These are phyloP conservation scores for Datnioides undecimradiatus DNA, from an alignment of 2,113 vertebrate genomes.

Conservation along the genomic window DNA sequence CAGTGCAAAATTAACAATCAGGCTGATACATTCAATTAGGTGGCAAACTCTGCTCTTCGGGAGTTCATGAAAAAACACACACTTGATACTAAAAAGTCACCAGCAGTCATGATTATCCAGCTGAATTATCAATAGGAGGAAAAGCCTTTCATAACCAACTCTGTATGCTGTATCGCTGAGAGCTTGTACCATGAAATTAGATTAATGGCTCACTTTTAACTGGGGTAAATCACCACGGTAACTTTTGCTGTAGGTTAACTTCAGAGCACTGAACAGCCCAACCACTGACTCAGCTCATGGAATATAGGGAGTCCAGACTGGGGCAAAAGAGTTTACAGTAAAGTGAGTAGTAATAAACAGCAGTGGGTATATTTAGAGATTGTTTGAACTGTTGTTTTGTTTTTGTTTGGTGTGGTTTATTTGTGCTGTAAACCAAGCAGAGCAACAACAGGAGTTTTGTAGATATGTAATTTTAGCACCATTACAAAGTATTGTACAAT, in stretches of 20 bases:
- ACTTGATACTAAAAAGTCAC: constrained; percentile 15
- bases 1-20: constrained; percentile 54
- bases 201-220: neutral
- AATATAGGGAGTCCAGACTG: no score
- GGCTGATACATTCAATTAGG: constrained; percentile 61
- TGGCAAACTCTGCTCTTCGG: neutral
- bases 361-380: neutral
- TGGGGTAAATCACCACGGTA: neutral
- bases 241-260: neutral
- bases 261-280: no score
- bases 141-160: constrained; percentile 6
- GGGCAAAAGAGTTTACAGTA: neutral
- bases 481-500: no score
- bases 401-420: no score
- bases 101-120: constrained; percentile 23
- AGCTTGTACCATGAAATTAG: neutral
- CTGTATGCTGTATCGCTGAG: neutral
- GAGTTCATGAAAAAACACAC: constrained; percentile 15
- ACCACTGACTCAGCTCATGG: neutral
- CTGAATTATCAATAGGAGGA: neutral
- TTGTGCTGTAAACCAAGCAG: no score
- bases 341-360: neutral
- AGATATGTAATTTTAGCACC: no score
- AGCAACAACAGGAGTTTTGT: no score
- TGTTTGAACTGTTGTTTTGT: neutral